phyloP scores from a whole-genome alignment of 2,797 vertebrate genomes.

The Centropyge bicolor region DNA sequence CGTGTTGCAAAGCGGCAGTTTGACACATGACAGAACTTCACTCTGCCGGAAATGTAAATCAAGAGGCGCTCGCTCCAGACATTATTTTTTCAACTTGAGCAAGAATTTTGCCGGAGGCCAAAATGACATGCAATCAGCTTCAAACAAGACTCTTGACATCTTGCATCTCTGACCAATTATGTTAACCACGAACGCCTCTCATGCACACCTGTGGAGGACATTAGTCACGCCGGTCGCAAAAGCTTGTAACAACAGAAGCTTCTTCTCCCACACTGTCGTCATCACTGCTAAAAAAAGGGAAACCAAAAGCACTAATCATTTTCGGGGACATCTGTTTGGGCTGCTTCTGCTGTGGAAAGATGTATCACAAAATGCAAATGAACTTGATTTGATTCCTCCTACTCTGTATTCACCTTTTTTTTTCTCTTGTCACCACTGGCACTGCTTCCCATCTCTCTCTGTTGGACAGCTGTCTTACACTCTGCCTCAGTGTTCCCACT shows the following conservation, averaged over 20 bases:
- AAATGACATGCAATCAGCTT: slow-evolving; percentile 41
- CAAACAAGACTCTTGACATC: slow-evolving; percentile 36
- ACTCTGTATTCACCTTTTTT: slow-evolving; percentile 40
- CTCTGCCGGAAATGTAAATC: slow-evolving; percentile 33
- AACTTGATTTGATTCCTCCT: slow-evolving; percentile 21
- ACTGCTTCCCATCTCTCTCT: slow-evolving; percentile 38
- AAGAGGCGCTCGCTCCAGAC: slow-evolving; percentile 18
- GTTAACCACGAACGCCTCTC: slow-evolving; percentile 23
- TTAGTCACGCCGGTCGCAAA: background rate
- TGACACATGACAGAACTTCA: slow-evolving; percentile 29
- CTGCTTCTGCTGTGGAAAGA: background rate
- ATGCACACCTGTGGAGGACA: slow-evolving; percentile 31
- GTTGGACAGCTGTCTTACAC: slow-evolving; percentile 53
- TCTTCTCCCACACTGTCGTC: background rate
- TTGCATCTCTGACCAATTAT: slow-evolving; percentile 48
- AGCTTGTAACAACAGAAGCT: slow-evolving; percentile 6
- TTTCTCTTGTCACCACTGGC: slow-evolving; percentile 21
- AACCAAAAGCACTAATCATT: slow-evolving; percentile 12
- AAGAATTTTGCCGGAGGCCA: slow-evolving; percentile 33
- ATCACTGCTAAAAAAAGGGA: background rate
- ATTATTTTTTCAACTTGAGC: slow-evolving; percentile 33
- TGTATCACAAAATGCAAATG: slow-evolving; percentile 15
- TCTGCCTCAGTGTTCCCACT: slow-evolving; percentile 34
- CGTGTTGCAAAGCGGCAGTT: slow-evolving; percentile 33
- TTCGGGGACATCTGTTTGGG: slow-evolving; percentile 8